Base-by-base conservation (phyloP, 2,797 vertebrate species). In the Melanogrammus aeglefinus region DNA sequence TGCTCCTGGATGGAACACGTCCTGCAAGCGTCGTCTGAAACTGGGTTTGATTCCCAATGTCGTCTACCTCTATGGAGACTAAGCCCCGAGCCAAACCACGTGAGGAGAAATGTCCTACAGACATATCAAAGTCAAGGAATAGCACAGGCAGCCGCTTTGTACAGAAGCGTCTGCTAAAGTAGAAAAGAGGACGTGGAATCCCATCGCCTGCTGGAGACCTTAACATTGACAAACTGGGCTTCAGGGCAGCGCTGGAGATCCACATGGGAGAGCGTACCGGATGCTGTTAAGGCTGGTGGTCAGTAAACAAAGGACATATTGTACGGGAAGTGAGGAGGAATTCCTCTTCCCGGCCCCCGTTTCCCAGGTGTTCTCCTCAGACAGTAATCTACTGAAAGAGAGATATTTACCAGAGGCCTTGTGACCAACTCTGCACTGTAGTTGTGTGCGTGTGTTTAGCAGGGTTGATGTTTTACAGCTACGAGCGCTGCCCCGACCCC, bases 401-500 rank as follows among this genome's bases (percentile, higher is more conserved):
- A 63, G 51, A n/a, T 63, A 63, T 21, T 63, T 63, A n/a, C 21
- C 44, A 4, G 4, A 51, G 13, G 4, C 44, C 44, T 51, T 13
- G 21, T 14, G 44, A 51, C 1, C 1, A 21, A n/a, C 51, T n/a
- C 1, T 63, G 51, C 51, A n/a, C 51, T 18, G 51, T 63, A n/a
- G 51, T n/a, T n/a, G n/a, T 63, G 51, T 63, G 51, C n/a, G 51
- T 63, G 51, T 63, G 21, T 63, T 63, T 63, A 70, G 71, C 72
- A 1, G 0, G 16, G n/a, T n/a, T n/a, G n/a, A n/a, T n/a, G 9
- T 70, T 21, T 69, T 33, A 18, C 73, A 76, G 78, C 71, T 16
- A 76, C 29, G 3, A 44, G 21, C 29, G 9, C 21, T 27, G 44
- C 77, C 38, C 77, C 41, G 83, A 76, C 78, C 35, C 29, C 71